Evolutionary conservation across 2,113 vertebrate genomes (phyloP), one percentile per base, ranked within the genome.

Genomic region (Oxyruncus cristatus): DNA sequence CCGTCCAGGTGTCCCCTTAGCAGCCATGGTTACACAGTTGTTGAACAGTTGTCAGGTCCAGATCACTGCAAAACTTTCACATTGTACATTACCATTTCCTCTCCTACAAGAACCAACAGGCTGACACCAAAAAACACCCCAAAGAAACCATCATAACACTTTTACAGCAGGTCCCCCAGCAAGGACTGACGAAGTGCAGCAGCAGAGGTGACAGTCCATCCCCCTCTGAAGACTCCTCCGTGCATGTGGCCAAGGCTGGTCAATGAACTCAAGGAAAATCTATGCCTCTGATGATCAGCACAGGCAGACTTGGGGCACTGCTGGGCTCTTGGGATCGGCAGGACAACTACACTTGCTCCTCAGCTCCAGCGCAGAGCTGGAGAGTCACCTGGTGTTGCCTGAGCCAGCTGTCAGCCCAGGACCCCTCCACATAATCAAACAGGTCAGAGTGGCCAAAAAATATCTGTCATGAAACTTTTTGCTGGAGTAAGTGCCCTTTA

Each of bases 191-290:
- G 4, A 50, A 56, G 32, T 9, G 23, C 42, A 71, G 70, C n/a
- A 70, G 49, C 16, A 2, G 8, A 7, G 39, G n/a, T n/a, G 41
- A 68, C 41, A 5, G 4, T 26, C 33, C 35, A 37, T 16, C 14
- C 12, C 12, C 10, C 27, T 1, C 1, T 13, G 0, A 67, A 42
- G 41, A 53, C 33, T 87, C 35, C 65, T 74, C 49, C 58, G 4
- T 1, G 6, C 1, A 0, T 1, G 6, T 55, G 15, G 47, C 37
- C 67, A 35, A 59, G 58, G 49, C 41, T 1, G 1, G 70, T 28
- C 14, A 21, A 32, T 47, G 46, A 75, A 52, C 18, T 55, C 47
- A 18, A 0, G 2, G 5, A 63, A 59, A 72, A 59, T 32, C 55
- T 65, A 4, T 10, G 3, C 11, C 53, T 72, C 15, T 4, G 5